Conservation (phyloP, 1,140 invertebrate genomes). For the Agrypnia vestita region DNA sequence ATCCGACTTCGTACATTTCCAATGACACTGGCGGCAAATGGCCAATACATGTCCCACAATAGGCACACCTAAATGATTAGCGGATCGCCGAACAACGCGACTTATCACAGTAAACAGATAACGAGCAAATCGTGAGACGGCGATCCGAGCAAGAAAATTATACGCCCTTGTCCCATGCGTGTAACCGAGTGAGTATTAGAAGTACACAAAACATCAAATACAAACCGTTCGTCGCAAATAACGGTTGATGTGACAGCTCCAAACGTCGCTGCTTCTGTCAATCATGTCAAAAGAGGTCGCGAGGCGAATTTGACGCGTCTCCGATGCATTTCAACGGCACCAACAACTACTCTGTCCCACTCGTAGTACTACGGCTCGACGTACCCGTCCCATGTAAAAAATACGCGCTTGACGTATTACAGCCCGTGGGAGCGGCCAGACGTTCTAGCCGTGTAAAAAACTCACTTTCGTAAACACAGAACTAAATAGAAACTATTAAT, state of each 20-base stretch:
- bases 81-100: neutral
- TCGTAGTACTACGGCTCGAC: constrained; percentile 42
- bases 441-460: constrained; percentile 11
- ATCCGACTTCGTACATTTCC: constrained; percentile 5
- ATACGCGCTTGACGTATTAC: constrained; percentile 52
- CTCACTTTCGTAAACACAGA: constrained; percentile 33
- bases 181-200: constrained; percentile 32
- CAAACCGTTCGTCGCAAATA: constrained; percentile 46
- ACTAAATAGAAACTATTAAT: constrained; percentile 2
- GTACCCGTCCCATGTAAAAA: constrained; percentile 50
- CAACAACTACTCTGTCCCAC: constrained; percentile 33
- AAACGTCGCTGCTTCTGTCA: constrained; percentile 49
- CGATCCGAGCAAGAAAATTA: constrained; percentile 32
- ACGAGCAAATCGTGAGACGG: constrained; percentile 24
- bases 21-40: constrained; percentile 37
- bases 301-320: constrained; percentile 46
- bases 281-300: constrained; percentile 50
- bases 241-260: constrained; percentile 48
- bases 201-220: constrained; percentile 49
- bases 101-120: constrained; percentile 49
- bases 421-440: constrained; percentile 45
- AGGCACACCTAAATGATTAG: constrained; percentile 33
- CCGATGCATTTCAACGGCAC: constrained; percentile 50
- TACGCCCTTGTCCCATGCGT: constrained; percentile 50
- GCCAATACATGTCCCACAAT: constrained; percentile 24